A percentile compares a stretch with the other conserved stretches of the same genome.
phyloP scores from a whole-genome alignment of 2,888 invertebrate species.

The Pinctada fucata region DNA sequence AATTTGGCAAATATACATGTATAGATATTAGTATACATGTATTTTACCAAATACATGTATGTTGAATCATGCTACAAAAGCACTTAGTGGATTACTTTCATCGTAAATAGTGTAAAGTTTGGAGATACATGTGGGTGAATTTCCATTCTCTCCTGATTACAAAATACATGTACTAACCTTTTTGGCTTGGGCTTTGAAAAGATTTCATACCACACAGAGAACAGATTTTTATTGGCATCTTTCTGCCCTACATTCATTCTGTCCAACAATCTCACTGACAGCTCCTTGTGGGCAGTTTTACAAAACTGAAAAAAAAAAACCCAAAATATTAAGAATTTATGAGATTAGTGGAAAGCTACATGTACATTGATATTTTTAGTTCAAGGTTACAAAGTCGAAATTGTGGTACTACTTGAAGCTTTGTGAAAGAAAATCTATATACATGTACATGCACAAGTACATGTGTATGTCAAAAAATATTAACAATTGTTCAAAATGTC shows the following conservation, averaged over 20 bases:
- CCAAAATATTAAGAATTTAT: not conserved
- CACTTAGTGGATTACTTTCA: conserved; percentile 22
- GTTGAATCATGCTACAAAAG: not conserved
- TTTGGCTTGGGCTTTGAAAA: conserved; percentile 81
- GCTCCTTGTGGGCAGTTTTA: conserved; percentile 67
- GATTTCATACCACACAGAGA: conserved; percentile 89
- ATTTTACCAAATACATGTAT: not conserved
- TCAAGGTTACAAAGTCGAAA: no score
- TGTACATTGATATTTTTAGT: no score
- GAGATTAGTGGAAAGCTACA: no score
- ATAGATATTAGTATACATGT: no score
- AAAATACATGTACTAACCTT: conserved; percentile 54
- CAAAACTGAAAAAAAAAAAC: conserved; percentile 70
- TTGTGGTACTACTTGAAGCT: no score
- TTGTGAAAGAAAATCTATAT: no score
- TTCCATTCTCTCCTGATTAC: conserved; percentile 12
- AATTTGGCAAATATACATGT: no score
- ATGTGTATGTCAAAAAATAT: no score
- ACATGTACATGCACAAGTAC: no score
- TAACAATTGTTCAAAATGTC: no score
- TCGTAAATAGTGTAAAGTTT: no score
- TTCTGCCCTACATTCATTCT: conserved; percentile 88
- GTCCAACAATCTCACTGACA: conserved; percentile 78
- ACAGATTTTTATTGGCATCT: conserved; percentile 89
- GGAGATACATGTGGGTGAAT: conserved; percentile 6